These are phyloP conservation scores for Neocrepidodera transversa DNA, from an alignment of 2,888 invertebrate species.

Conservation along the genomic window DNA sequence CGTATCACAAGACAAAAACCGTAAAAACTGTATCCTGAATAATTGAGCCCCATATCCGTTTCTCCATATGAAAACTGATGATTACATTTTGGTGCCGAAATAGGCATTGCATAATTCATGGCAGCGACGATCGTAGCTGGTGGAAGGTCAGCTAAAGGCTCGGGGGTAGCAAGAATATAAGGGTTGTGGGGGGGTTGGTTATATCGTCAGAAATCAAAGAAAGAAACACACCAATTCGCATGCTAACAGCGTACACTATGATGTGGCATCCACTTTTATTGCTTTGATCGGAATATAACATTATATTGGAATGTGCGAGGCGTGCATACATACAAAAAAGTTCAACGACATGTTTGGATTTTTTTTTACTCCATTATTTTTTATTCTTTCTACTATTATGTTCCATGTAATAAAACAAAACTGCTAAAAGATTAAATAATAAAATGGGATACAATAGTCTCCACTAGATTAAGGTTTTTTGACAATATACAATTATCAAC, in stretches of 20 bases:
- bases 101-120: slow-evolving; percentile 55
- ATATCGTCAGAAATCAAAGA: slow-evolving; percentile 56
- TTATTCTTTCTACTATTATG: too few species aligned
- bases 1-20: slow-evolving; percentile 26
- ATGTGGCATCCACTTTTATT: slow-evolving; percentile 60
- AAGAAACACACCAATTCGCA: slow-evolving; percentile 57
- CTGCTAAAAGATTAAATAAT: too few species aligned
- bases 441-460: too few species aligned
- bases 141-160: slow-evolving; percentile 53
- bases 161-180: slow-evolving; percentile 31
- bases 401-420: too few species aligned
- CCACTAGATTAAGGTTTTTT: too few species aligned
- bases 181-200: slow-evolving; percentile 28
- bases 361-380: too few species aligned
- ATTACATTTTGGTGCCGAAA: slow-evolving; percentile 44
- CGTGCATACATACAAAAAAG: slow-evolving; percentile 43
- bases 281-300: slow-evolving; percentile 61
- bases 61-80: slow-evolving; percentile 41
- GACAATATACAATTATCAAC: too few species aligned
- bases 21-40: slow-evolving; percentile 31
- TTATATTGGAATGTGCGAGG: slow-evolving; percentile 49
- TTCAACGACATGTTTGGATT: too few species aligned
- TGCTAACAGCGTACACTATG: slow-evolving; percentile 57
- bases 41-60: slow-evolving; percentile 27
- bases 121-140: slow-evolving; percentile 44